Conservation (phyloP, 2,888 invertebrate genomes). For the Diaphora mendica region DNA sequence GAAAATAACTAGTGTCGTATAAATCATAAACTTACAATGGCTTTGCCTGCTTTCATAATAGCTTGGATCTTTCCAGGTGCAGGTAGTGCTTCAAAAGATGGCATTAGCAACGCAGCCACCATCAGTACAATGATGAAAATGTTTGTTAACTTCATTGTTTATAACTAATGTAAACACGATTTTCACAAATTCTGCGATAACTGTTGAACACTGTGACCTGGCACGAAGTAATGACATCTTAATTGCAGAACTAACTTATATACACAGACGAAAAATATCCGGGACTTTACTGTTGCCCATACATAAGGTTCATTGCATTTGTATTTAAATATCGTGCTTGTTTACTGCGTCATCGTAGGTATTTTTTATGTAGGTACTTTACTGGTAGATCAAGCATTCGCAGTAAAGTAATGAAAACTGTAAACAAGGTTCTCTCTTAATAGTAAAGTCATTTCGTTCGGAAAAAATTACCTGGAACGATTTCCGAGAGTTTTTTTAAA, state of each 20-base stretch:
- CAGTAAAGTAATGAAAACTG: too few relatives aligned
- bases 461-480: too few relatives aligned
- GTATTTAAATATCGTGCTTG: too few relatives aligned
- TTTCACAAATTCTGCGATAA: neutral
- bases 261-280: neutral
- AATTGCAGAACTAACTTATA: neutral
- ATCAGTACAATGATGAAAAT: constrained; percentile 35
- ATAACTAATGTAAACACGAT: neutral
- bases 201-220: neutral
- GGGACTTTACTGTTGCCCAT: constrained; percentile 18
- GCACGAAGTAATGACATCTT: neutral
- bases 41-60: constrained; percentile 59
- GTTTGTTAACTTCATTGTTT: constrained; percentile 50
- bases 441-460: too few relatives aligned
- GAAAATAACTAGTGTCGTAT: neutral
- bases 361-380: too few relatives aligned
- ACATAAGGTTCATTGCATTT: neutral
- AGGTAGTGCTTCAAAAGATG: constrained; percentile 49
- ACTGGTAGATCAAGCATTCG: too few relatives aligned
- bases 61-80: constrained; percentile 61
- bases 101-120: constrained; percentile 37
- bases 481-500: too few relatives aligned
- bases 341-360: too few relatives aligned
- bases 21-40: constrained; percentile 26
- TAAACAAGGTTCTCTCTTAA: too few relatives aligned